Evolutionary conservation across 2,888 invertebrate species (phyloP).

Genomic region (Brachypterus glaber): DNA sequence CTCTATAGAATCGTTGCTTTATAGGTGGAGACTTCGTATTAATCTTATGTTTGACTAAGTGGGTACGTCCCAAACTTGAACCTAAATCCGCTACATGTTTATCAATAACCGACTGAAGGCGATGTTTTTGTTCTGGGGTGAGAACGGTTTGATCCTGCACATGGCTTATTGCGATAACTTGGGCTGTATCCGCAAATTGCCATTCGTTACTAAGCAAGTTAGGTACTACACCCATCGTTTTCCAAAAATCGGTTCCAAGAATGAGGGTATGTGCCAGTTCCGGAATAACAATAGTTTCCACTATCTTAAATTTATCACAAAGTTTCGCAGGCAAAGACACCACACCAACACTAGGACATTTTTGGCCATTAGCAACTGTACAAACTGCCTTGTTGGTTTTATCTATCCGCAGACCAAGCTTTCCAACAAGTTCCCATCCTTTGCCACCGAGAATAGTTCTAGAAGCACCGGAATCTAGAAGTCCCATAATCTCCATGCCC

Average conservation of each 20-base stretch:
- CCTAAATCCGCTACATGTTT: not conserved
- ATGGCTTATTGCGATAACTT: slow-evolving; percentile 1
- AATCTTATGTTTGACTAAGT: not conserved
- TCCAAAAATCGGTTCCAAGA: not conserved
- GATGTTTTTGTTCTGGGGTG: not conserved
- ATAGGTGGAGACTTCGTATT: not conserved
- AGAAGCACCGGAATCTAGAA: slow-evolving; percentile 6
- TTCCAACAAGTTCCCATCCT: slow-evolving; percentile 1
- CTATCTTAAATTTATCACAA: not conserved
- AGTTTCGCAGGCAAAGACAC: not conserved
- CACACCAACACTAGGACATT: slow-evolving; percentile 4
- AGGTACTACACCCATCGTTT: not conserved
- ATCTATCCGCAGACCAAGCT: slow-evolving; percentile 1
- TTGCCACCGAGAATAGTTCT: slow-evolving; percentile 3
- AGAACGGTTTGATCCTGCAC: slow-evolving; percentile 2
- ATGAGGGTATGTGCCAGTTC: not conserved
- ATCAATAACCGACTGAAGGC: slow-evolving; percentile 3
- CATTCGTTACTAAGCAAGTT: slow-evolving; percentile 4
- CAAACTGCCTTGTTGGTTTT: not conserved
- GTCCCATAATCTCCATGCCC: slow-evolving; percentile 5
- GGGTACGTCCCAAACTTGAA: not conserved
- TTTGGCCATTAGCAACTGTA: slow-evolving; percentile 6
- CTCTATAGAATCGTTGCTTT: not conserved
- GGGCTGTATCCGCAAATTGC: slow-evolving; percentile 5
- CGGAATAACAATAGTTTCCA: not conserved